These are phyloP conservation scores for Ophion costatus DNA, from an alignment of 2,888 invertebrate species.

Conservation along the genomic window DNA sequence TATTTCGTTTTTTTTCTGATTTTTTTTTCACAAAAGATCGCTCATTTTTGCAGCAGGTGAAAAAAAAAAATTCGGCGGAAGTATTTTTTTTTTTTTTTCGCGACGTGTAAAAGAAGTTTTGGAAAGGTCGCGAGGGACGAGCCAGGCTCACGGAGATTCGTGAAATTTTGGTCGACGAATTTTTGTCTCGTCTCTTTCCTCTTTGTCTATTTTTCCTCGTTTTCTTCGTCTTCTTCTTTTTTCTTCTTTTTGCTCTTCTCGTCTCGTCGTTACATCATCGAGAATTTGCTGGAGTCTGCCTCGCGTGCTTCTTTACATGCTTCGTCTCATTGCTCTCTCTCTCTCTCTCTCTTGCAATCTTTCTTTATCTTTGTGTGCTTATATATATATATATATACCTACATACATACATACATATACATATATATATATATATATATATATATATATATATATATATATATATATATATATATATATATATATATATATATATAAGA, in stretches of 20 bases:
- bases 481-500: slow-evolving; percentile 8
- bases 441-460: no score
- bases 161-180: slow-evolving; percentile 38
- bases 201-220: not conserved
- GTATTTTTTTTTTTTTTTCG: not conserved
- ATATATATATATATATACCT: not conserved
- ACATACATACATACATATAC: no score
- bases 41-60: not conserved
- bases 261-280: slow-evolving; percentile 49
- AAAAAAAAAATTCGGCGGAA: not conserved
- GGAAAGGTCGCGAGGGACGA: slow-evolving; percentile 10
- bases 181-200: slow-evolving; percentile 1
- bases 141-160: slow-evolving; percentile 7
- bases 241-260: slow-evolving; percentile 6
- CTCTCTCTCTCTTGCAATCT: not conserved
- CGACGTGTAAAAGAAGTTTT: not conserved
- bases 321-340: slow-evolving; percentile 16
- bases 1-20: not conserved
- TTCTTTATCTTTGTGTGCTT: not conserved
- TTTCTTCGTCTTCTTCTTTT: not conserved
- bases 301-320: slow-evolving; percentile 36
- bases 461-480: no score
- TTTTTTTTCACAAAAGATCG: not conserved
- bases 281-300: slow-evolving; percentile 40
- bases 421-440: no score